Base-by-base conservation (phyloP, 2,113 vertebrate genomes). In the Austrofundulus limnaeus region DNA sequence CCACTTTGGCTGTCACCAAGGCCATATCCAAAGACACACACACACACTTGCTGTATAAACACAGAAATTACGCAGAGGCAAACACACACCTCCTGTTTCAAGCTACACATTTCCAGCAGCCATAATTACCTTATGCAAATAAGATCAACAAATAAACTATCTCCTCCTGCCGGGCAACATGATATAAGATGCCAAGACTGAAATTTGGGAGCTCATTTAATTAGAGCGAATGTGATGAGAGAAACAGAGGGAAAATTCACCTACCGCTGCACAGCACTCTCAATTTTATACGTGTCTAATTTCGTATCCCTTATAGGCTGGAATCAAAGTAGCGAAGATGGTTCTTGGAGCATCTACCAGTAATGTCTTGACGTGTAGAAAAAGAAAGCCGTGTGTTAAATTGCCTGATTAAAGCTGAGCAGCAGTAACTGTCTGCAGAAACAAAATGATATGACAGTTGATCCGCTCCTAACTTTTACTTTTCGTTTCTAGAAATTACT, bases 101-200 rank as follows among this genome's bases (percentile, higher is more conserved):
- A 62, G 46, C 62, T 52, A 16, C 66, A 66, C 57, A 52, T 85
- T 75, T 83, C 67, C 72, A 61, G 73, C 72, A 81, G 72, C 67
- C 61, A 66, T 84, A 87, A 89, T 87, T 89, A 88, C 75, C 78
- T 82, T 82, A 86, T 87, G 83, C 80, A 89, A 89, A 88, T 88
- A 68, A 63, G 74, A 86, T 80, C 58, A 85, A 77, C 72, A 77
- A 82, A 83, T 82, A 80, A 79, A 74, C 56, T 73, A 68, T 61
- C 63, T 74, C 67, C 38, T 80, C 67, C 77, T 62, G 59, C 80
- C 55, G 66, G 77, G 80, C 48, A 45, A 78, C 75, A 66, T 68
- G 49, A 59, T 61, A 62, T 61, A 58, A 70, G 78, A 67, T 57
- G 74, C 73, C 69, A 83, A 71, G 78, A 74, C 31, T 25, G 24